Evolutionary conservation across 1,140 invertebrate species (phyloP), one percentile per base, ranked within the genome.

Genomic region (Hycleus cichorii): DNA sequence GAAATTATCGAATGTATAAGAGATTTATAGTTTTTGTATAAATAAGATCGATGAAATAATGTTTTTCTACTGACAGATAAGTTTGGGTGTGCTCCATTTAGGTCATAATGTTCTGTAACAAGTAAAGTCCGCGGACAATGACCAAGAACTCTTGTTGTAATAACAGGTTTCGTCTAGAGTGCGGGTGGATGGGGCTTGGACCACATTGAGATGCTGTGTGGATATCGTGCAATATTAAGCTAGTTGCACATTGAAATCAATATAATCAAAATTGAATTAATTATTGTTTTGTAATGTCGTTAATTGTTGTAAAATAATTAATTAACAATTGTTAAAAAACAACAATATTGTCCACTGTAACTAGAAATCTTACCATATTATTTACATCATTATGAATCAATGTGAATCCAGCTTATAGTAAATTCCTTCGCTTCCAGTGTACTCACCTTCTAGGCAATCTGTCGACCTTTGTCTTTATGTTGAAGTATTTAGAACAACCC

Each of bases 31-130:
- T 39, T 7, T 39, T 7, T 7, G 10, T 39, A 39, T 39, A 39
- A 7, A 7, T 8, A 10, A 8, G 4, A 42, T 9, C 4, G 3
- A 8, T 10, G 40, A 7, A 8, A 8, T 42, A 8, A 3, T 4
- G 10, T 10, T 42, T 42, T 42, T 42, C 40, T 42, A 4, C 11
- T 42, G 11, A n/a, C 10, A 11, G 11, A 42, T 42, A 10, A 60
- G 63, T 67, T 67, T 65, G 57, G 65, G 57, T 59, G 63, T 67
- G 65, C 65, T 67, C 65, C 63, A 67, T 65, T 67, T 67, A 67
- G 63, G 65, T 67, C 65, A 65, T 57, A 64, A 58, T 54, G 32
- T 32, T 48, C 38, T 40, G 57, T 18, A 59, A 47, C 58, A 49
- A 60, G 58, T 51, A 59, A 59, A 45, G 59, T 56, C 12, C 59